These are phyloP conservation scores for Sisyra nigra DNA, from an alignment of 2,888 invertebrate species.

Conservation along the genomic window DNA sequence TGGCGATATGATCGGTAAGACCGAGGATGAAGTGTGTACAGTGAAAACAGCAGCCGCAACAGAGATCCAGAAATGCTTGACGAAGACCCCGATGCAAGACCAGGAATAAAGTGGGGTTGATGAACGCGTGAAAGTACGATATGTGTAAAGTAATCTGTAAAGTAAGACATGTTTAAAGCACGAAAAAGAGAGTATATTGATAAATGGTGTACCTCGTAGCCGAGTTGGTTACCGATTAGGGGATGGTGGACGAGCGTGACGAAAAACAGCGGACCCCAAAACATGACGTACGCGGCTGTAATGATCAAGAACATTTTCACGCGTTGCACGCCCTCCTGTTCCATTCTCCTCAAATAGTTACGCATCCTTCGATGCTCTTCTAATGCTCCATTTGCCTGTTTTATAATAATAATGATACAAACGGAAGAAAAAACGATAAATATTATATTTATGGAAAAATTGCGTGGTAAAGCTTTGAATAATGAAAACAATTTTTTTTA, in stretches of 20 bases:
- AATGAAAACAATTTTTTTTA: too few relatives aligned
- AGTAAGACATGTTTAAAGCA: neutral
- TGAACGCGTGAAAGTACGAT: slow-evolving; percentile 74
- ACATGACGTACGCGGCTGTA: slow-evolving; percentile 68
- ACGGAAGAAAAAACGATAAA: too few relatives aligned
- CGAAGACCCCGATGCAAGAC: slow-evolving; percentile 60
- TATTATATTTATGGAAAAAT: too few relatives aligned
- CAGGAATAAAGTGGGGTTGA: slow-evolving; percentile 66
- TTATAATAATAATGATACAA: too few relatives aligned
- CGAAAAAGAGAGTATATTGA: neutral
- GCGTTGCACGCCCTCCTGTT: slow-evolving; percentile 62
- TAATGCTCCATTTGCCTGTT: slow-evolving; percentile 24
- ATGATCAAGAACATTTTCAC: slow-evolving; percentile 78
- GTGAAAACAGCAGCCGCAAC: slow-evolving; percentile 57
- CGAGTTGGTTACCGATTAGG: slow-evolving; percentile 49
- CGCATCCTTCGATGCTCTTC: slow-evolving; percentile 60
- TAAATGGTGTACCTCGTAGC: slow-evolving; percentile 45
- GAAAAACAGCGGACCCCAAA: slow-evolving; percentile 83
- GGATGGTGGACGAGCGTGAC: slow-evolving; percentile 69
- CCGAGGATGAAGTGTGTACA: slow-evolving; percentile 40
- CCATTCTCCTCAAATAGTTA: slow-evolving; percentile 60
- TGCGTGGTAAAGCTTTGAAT: too few relatives aligned
- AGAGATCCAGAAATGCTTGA: slow-evolving; percentile 52
- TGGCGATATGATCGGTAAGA: slow-evolving; percentile 5
- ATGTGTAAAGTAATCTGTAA: slow-evolving; percentile 67